phyloP scores from a whole-genome alignment of 1,140 invertebrate genomes.

The Drosophila asahinai region DNA sequence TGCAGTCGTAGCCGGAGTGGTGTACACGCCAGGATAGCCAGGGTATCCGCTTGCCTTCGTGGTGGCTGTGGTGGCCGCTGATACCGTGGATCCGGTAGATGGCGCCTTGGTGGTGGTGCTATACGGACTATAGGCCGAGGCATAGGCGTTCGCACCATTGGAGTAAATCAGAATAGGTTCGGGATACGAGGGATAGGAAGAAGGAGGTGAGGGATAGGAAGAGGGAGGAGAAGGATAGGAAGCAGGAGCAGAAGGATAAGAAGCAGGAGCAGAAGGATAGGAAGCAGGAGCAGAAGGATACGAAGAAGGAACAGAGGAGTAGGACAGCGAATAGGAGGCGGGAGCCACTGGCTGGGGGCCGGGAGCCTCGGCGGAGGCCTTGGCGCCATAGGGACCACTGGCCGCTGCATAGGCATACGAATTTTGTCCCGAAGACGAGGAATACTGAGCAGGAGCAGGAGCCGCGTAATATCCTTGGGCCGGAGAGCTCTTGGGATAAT shows the following conservation, averaged over 20 bases:
- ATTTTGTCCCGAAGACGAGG: neutral
- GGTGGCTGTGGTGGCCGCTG: conserved; percentile 11
- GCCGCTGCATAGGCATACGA: conserved; percentile 62
- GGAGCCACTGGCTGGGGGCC: conserved; percentile 28
- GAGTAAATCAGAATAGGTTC: conserved; percentile 9
- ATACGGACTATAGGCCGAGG: conserved; percentile 13
- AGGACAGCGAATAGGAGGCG: conserved; percentile 11
- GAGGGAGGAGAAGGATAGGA: neutral
- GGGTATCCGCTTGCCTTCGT: conserved; percentile 13
- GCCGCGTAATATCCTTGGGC: neutral
- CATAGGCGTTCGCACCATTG: conserved; percentile 9
- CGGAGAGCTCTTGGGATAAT: neutral
- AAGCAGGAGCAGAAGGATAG: neutral
- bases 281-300: neutral
- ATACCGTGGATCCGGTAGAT: neutral
- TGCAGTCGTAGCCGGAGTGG: neutral
- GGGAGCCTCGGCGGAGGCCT: conserved; percentile 56
- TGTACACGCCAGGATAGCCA: neutral
- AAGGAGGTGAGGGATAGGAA: neutral
- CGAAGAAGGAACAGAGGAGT: conserved; percentile 2
- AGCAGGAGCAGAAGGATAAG: conserved; percentile 2
- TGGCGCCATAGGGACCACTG: conserved; percentile 54
- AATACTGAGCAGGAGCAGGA: neutral
- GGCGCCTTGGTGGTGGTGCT: conserved; percentile 17
- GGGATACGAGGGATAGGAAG: conserved; percentile 4